phyloP scores from a whole-genome alignment of 2,888 invertebrate species.

The Seira sanloemensis region DNA sequence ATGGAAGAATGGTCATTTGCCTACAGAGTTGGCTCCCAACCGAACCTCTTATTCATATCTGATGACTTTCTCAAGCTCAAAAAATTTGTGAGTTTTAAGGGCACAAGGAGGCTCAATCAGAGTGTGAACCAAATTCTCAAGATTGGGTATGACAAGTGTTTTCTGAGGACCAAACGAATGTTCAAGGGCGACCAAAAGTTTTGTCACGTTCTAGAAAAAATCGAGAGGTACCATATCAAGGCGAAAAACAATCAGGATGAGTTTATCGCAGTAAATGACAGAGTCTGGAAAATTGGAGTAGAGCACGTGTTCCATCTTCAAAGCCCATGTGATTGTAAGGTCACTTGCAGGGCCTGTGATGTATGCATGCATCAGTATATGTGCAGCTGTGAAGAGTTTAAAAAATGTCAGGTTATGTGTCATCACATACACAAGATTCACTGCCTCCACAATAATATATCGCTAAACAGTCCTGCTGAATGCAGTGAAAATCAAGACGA shows the following conservation, averaged over 20 bases:
- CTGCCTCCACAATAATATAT: slow-evolving; percentile 9
- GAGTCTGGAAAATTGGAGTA: slow-evolving; percentile 12
- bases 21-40: slow-evolving; percentile 42
- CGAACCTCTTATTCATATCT: slow-evolving; percentile 64
- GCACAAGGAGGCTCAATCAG: slow-evolving; percentile 64
- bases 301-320: slow-evolving; percentile 54
- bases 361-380: slow-evolving; percentile 68
- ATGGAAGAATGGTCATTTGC: slow-evolving; percentile 65
- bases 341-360: slow-evolving; percentile 59
- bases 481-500: slow-evolving; percentile 9
- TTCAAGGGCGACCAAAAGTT: slow-evolving; percentile 72
- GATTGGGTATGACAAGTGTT: slow-evolving; percentile 72
- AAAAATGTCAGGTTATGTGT: slow-evolving; percentile 56
- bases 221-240: slow-evolving; percentile 49
- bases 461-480: background rate
- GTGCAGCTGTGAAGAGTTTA: slow-evolving; percentile 63
- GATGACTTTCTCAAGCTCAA: slow-evolving; percentile 67
- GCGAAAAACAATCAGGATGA: background rate
- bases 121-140: slow-evolving; percentile 70
- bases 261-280: slow-evolving; percentile 9
- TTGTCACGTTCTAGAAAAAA: slow-evolving; percentile 53
- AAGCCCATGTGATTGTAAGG: slow-evolving; percentile 67
- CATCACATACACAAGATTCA: slow-evolving; percentile 67
- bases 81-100: slow-evolving; percentile 72
- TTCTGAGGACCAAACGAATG: slow-evolving; percentile 67